Percentiles rank a stretch among this genome's conserved stretches.
phyloP scores from a whole-genome alignment of 92 coral and sea anemone genomes.

The Epizoanthus ramosus region DNA sequence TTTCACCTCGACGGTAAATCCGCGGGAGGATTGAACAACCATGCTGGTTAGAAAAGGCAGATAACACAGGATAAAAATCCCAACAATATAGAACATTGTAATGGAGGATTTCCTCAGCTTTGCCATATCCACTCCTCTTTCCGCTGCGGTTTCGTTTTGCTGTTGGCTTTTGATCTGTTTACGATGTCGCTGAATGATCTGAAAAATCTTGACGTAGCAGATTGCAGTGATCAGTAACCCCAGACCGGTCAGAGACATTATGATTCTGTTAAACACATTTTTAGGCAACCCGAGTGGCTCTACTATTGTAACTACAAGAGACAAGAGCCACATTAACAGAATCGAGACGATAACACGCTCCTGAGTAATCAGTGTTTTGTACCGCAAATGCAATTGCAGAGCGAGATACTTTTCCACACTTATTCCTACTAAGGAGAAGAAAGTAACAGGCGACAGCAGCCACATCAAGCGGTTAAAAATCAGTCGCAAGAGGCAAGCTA shows the following conservation, averaged over 20 bases:
- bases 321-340: constrained; percentile 38
- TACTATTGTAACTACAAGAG: not conserved
- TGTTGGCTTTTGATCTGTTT: constrained; percentile 44
- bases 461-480: constrained; percentile 29
- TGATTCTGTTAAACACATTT: constrained; percentile 39
- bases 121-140: not conserved
- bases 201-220: constrained; percentile 60
- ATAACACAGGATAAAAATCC: constrained; percentile 62
- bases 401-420: constrained; percentile 58
- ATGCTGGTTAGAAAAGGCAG: constrained; percentile 63
- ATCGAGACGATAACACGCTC: constrained; percentile 24
- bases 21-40: constrained; percentile 34
- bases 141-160: constrained; percentile 10
- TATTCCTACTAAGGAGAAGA: constrained; percentile 46
- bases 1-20: constrained; percentile 53
- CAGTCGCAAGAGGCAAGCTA: constrained; percentile 2
- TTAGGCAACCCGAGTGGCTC: constrained; percentile 13
- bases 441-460: constrained; percentile 14
- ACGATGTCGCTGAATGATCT: constrained; percentile 66
- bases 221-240: constrained; percentile 44
- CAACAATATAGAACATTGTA: constrained; percentile 71
- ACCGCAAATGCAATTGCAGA: constrained; percentile 55
- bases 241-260: constrained; percentile 30
- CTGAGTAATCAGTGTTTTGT: constrained; percentile 41
- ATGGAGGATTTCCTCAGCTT: constrained; percentile 72